phyloP scores from a whole-genome alignment of 2,888 invertebrate genomes.

The Clusia tigrina region DNA sequence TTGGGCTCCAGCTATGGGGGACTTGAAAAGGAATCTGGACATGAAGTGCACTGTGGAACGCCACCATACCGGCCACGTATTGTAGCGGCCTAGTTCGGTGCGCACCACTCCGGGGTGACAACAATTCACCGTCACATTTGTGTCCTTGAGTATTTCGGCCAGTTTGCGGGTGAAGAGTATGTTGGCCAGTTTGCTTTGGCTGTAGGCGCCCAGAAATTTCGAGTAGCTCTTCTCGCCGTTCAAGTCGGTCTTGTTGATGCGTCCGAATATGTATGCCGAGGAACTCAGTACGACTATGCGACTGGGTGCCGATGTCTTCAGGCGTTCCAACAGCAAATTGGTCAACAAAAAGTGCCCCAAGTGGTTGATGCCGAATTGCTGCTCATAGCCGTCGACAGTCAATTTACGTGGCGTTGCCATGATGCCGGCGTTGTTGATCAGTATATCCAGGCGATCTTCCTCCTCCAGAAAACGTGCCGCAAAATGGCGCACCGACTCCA shows the following conservation, averaged over 20 bases:
- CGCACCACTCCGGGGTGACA: constrained; percentile 78
- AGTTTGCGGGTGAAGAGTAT: constrained; percentile 77
- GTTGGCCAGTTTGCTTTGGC: constrained; percentile 82
- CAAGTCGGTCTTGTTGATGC: constrained; percentile 74
- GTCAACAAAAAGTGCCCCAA: constrained; percentile 72
- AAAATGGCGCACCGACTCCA: constrained; percentile 69
- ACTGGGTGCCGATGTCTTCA: constrained; percentile 72
- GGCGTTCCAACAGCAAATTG: constrained; percentile 67
- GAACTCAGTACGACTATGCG: constrained; percentile 80
- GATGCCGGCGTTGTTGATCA: constrained; percentile 70
- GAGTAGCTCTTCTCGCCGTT: constrained; percentile 76
- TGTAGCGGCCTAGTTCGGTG: constrained; percentile 75
- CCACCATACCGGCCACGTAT: constrained; percentile 40
- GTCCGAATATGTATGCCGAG: constrained; percentile 73
- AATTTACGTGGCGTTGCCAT: constrained; percentile 64
- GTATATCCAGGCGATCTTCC: constrained; percentile 66
- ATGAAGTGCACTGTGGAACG: constrained; percentile 44
- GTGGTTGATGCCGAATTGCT: constrained; percentile 70
- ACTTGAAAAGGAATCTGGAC: constrained; percentile 51
- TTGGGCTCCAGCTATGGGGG: constrained; percentile 61
- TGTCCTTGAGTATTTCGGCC: constrained; percentile 69
- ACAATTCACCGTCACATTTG: constrained; percentile 73
- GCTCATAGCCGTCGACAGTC: constrained; percentile 68
- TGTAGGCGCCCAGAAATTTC: constrained; percentile 72
- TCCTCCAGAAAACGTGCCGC: constrained; percentile 61